Evolutionary conservation across 2,113 vertebrate species (phyloP).

Genomic region (Cynopterus brachyotis): DNA sequence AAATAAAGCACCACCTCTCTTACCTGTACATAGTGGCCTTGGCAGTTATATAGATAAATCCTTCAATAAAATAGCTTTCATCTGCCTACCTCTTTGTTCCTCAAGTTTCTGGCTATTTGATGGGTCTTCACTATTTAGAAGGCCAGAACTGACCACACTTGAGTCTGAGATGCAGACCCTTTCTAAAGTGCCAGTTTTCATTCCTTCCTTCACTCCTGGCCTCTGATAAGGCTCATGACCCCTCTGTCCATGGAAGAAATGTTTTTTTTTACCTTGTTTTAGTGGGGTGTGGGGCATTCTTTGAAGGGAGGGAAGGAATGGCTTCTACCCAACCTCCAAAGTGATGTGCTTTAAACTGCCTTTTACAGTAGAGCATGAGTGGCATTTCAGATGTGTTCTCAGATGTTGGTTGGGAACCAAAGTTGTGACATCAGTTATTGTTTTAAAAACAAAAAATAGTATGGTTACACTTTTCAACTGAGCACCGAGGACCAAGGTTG

Average conservation of each 20-base stretch:
- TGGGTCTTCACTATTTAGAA: background rate
- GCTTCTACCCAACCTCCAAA: background rate
- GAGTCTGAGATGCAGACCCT: background rate
- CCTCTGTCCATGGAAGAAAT: background rate
- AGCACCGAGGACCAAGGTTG: background rate
- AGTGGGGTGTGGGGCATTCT: background rate
- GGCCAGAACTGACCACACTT: background rate
- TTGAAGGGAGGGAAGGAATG: background rate
- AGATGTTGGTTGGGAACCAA: background rate
- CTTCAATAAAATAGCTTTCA: slow-evolving; percentile 62
- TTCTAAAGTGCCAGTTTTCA: background rate
- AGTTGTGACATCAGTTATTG: background rate
- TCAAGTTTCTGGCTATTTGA: background rate
- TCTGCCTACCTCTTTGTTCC: background rate
- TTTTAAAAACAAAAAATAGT: background rate
- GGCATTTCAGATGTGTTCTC: background rate
- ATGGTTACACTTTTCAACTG: background rate
- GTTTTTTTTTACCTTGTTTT: background rate
- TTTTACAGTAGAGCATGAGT: background rate
- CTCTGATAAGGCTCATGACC: background rate
- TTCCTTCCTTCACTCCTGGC: background rate
- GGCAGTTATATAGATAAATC: background rate
- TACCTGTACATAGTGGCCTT: background rate
- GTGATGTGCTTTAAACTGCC: background rate
- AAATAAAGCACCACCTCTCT: slow-evolving; percentile 83